These are phyloP conservation scores for Macroramphosus scolopax DNA, from an alignment of 2,797 vertebrate genomes.

Conservation along the genomic window DNA sequence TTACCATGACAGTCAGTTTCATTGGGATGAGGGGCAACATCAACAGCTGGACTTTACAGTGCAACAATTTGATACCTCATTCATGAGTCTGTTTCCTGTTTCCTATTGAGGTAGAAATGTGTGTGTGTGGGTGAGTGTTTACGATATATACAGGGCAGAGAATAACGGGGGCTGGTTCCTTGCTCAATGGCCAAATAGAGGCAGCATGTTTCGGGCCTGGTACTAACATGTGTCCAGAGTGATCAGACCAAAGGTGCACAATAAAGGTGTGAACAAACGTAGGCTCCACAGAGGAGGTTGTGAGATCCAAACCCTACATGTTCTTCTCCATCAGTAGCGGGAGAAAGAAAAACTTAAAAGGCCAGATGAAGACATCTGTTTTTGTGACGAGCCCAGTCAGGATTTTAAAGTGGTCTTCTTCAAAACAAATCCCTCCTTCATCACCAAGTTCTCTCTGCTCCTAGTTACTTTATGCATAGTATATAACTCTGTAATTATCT, in stretches of 20 bases:
- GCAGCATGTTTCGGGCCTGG: too few relatives aligned
- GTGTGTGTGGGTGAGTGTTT: constrained; percentile 3
- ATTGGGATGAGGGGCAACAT: constrained; percentile 34
- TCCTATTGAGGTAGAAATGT: constrained; percentile 30
- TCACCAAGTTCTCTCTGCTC: background rate
- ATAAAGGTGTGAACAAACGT: too few relatives aligned
- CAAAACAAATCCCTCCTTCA: too few relatives aligned
- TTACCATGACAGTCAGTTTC: constrained; percentile 61
- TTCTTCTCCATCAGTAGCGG: background rate
- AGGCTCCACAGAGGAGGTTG: too few relatives aligned
- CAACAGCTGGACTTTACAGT: constrained; percentile 71
- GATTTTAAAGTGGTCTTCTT: background rate
- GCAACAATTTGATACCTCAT: constrained; percentile 47
- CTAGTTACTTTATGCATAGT: background rate
- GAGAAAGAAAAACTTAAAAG: background rate
- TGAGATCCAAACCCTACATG: too few relatives aligned
- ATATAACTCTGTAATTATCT: too few relatives aligned
- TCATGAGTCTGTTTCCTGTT: constrained; percentile 56
- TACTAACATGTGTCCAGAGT: too few relatives aligned
- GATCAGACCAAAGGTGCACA: too few relatives aligned
- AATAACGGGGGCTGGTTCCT: too few relatives aligned
- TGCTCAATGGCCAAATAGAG: too few relatives aligned
- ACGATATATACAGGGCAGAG: constrained; percentile 2
- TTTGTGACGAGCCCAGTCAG: background rate
- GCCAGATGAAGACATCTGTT: background rate